Conservation (phyloP, 2,888 invertebrate genomes). For the Agriopis aurantiaria region DNA sequence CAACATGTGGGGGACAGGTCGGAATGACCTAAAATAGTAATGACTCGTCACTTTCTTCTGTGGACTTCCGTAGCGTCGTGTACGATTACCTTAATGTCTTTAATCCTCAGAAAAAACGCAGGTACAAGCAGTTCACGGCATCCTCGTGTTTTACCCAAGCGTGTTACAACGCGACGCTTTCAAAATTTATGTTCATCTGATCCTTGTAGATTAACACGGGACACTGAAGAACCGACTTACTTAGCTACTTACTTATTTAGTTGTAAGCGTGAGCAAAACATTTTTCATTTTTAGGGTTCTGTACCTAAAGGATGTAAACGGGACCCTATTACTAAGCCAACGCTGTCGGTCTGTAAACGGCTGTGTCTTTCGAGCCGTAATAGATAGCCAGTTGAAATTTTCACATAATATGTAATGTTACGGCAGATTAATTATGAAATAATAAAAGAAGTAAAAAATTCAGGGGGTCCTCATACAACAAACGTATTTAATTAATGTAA, state of each 20-base stretch:
- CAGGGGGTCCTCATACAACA: too few species aligned
- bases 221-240: constrained; percentile 15
- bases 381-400: too few species aligned
- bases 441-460: too few species aligned
- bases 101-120: constrained; percentile 12
- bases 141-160: constrained; percentile 18
- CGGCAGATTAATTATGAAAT: too few species aligned
- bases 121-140: constrained; percentile 3
- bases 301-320: too few species aligned
- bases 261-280: not conserved
- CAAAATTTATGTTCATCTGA: constrained; percentile 26
- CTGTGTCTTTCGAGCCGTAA: too few species aligned
- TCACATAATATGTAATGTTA: too few species aligned
- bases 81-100: constrained; percentile 5
- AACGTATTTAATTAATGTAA: too few species aligned
- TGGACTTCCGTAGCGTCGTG: not conserved
- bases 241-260: not conserved
- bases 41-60: not conserved
- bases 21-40: too few species aligned
- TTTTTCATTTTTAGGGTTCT: not conserved
- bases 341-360: too few species aligned
- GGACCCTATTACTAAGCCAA: too few species aligned
- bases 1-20: too few species aligned
- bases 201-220: constrained; percentile 25
- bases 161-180: constrained; percentile 20